phyloP scores from a whole-genome alignment of 2,888 invertebrate genomes.

The Tribolium freemani region DNA sequence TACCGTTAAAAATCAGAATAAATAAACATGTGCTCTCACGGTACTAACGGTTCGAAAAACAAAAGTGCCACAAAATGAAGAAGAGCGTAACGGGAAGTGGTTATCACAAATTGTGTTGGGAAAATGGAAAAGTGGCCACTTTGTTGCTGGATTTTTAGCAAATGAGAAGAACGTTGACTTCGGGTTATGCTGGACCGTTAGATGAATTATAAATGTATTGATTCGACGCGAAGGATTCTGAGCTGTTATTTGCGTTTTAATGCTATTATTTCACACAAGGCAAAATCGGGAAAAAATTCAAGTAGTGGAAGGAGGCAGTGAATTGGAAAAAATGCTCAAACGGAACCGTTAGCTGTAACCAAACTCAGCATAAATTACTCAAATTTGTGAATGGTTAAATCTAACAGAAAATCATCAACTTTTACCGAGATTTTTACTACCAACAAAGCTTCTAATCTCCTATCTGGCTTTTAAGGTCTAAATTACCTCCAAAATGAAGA shows the following conservation, averaged over 20 bases:
- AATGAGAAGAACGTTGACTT: slow-evolving; percentile 26
- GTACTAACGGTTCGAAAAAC: slow-evolving; percentile 45
- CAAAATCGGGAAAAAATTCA: background rate
- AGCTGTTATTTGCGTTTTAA: background rate
- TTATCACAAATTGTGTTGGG: background rate
- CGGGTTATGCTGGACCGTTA: background rate
- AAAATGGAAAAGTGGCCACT: background rate
- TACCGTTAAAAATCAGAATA: slow-evolving; percentile 11
- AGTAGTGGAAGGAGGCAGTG: too few species aligned
- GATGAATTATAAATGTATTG: background rate
- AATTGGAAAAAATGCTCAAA: too few species aligned
- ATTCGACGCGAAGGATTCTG: background rate
- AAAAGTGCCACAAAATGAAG: slow-evolving; percentile 38
- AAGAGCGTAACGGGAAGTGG: slow-evolving; percentile 3
- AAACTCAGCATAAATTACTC: too few species aligned
- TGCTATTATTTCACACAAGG: background rate
- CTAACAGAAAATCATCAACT: too few species aligned
- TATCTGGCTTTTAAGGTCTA: too few species aligned
- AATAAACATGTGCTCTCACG: slow-evolving; percentile 44
- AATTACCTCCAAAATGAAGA: too few species aligned
- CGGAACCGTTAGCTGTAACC: too few species aligned
- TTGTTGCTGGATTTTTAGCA: slow-evolving; percentile 7
- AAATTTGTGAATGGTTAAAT: too few species aligned
- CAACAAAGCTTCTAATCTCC: too few species aligned
- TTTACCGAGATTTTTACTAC: too few species aligned